Evolutionary conservation across 2,888 invertebrate species (phyloP).

Genomic region (Scotopteryx bipunctaria): DNA sequence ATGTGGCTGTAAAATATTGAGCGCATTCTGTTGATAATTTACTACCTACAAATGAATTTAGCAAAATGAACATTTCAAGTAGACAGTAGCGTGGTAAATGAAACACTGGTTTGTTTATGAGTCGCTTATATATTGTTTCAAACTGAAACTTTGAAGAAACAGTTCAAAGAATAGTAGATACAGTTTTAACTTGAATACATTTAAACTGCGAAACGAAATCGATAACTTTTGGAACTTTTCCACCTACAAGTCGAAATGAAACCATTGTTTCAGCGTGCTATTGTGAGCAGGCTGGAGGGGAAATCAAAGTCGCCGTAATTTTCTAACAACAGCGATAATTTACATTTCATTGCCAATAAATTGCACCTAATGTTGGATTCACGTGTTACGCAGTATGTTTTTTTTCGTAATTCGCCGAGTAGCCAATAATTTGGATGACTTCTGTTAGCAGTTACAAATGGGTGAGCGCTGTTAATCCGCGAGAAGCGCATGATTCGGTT

Average conservation of each 20-base stretch:
- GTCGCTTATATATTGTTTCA: not conserved
- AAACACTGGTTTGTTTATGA: not conserved
- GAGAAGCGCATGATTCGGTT: slow-evolving; percentile 9
- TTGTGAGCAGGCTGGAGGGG: slow-evolving; percentile 16
- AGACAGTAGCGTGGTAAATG: too few species aligned
- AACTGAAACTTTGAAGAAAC: not conserved
- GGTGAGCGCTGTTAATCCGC: slow-evolving; percentile 23
- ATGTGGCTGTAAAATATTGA: not conserved
- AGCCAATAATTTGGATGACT: slow-evolving; percentile 29
- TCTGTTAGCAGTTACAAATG: slow-evolving; percentile 20
- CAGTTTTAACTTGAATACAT: too few species aligned
- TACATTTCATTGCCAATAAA: slow-evolving; percentile 36
- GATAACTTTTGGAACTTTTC: not conserved
- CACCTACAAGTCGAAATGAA: not conserved
- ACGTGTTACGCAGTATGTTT: slow-evolving; percentile 35
- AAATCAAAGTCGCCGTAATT: slow-evolving; percentile 30
- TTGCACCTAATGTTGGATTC: slow-evolving; percentile 34
- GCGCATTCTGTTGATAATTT: slow-evolving; percentile 2
- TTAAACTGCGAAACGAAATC: too few species aligned
- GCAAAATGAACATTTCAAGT: too few species aligned
- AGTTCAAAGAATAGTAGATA: too few species aligned
- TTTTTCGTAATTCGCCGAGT: slow-evolving; percentile 31
- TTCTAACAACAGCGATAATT: slow-evolving; percentile 30
- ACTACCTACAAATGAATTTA: not conserved
- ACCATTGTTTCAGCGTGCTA: slow-evolving; percentile 13